Percentiles rank a stretch among this genome's conserved stretches.
Evolutionary conservation across 2,113 vertebrate species (phyloP).

Genomic region (Vulpes lagopus): DNA sequence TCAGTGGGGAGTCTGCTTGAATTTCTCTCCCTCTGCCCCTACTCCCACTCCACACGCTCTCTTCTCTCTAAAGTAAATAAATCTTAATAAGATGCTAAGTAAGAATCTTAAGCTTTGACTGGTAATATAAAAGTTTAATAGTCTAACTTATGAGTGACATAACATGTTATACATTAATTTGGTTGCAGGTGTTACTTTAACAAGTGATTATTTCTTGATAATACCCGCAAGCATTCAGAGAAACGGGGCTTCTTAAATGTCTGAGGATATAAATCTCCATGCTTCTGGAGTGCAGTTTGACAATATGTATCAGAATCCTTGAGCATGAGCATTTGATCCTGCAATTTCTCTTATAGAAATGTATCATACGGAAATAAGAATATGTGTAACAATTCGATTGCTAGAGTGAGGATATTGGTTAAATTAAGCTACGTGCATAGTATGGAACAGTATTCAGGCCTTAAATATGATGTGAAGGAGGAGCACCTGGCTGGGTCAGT

Average conservation of each 20-base stretch:
- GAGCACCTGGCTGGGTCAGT: background rate
- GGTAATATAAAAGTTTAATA: background rate
- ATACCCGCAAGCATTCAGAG: background rate
- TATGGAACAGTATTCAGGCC: background rate
- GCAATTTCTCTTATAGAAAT: slow-evolving; percentile 23
- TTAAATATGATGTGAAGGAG: background rate
- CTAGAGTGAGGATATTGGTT: slow-evolving; percentile 7
- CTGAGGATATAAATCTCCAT: background rate
- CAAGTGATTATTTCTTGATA: slow-evolving; percentile 35
- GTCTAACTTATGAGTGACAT: background rate
- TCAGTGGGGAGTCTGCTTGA: background rate
- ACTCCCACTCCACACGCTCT: background rate
- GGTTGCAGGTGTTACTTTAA: slow-evolving; percentile 39
- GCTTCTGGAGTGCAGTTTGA: slow-evolving; percentile 9
- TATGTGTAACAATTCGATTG: background rate
- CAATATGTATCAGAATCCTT: slow-evolving; percentile 42
- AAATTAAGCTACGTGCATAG: background rate
- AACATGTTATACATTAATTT: slow-evolving; percentile 31
- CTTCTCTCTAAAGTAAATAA: background rate
- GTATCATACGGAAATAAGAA: slow-evolving; percentile 26
- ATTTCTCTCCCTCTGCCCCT: background rate
- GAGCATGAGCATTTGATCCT: background rate
- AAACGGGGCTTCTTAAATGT: background rate
- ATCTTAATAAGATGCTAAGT: background rate
- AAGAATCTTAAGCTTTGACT: slow-evolving; percentile 38